Conservation (phyloP, 1,140 invertebrate species). For the Bombus superbus region DNA sequence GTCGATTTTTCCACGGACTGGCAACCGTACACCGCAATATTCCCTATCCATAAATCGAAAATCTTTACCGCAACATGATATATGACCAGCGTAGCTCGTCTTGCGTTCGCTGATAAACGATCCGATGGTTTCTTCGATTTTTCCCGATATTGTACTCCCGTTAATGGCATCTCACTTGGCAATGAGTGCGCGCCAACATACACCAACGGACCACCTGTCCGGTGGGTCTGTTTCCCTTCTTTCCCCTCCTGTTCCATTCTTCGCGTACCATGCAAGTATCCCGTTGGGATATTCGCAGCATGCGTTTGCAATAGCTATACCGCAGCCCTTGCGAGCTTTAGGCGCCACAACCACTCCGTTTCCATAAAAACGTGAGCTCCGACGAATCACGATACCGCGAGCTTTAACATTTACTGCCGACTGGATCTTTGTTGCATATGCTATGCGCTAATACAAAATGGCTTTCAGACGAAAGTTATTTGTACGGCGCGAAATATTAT, state of each 20-base stretch:
- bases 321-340: slow-evolving; percentile 62
- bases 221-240: slow-evolving; percentile 25
- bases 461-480: too few relatives aligned
- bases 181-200: slow-evolving; percentile 55
- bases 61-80: slow-evolving; percentile 45
- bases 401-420: too few relatives aligned
- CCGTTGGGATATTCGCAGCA: slow-evolving; percentile 54
- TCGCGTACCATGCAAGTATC: slow-evolving; percentile 31
- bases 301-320: slow-evolving; percentile 53
- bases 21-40: slow-evolving; percentile 9
- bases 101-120: slow-evolving; percentile 60
- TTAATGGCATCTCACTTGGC: slow-evolving; percentile 63
- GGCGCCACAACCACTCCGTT: slow-evolving; percentile 56
- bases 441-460: too few relatives aligned
- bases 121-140: slow-evolving; percentile 55
- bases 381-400: slow-evolving; percentile 51
- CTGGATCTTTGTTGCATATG: too few relatives aligned
- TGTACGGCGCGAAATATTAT: too few relatives aligned
- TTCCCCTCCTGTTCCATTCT: slow-evolving; percentile 27
- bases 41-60: slow-evolving; percentile 48
- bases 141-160: slow-evolving; percentile 60
- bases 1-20: background rate
- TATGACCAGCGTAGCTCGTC: slow-evolving; percentile 47
- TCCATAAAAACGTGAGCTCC: slow-evolving; percentile 73
- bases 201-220: slow-evolving; percentile 66